Evolutionary conservation across 2,113 vertebrate genomes (phyloP), one percentile per base, ranked within the genome.

Genomic region (Amazona guildingii): DNA sequence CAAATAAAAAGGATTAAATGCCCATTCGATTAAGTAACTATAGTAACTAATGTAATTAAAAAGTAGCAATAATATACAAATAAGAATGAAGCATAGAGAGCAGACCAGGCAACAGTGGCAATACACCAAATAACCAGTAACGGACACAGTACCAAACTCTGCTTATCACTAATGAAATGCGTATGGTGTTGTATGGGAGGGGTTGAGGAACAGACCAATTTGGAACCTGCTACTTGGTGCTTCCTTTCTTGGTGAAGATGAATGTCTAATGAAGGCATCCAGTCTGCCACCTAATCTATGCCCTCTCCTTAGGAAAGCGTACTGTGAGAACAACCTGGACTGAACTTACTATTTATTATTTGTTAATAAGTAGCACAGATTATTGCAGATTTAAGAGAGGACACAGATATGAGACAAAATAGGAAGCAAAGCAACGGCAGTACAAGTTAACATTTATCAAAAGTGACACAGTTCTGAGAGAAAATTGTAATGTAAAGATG

Each of bases 311-410:
- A 52, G 61, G 49, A 81, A 54, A 74, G 35, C 41, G 44, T 37
- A 21, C 18, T 16, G 1, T 2, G 25, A 68, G 49, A 39, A 35
- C 16, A 90, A 37, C n/a, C 35, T 54, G 25, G 17, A 11, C 33
- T 73, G 55, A 84, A 37, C 8, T 37, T 51, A 23, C 8, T 61
- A 7, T 61, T 93, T 43, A 9, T 35, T 39, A 39, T 52, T 66
- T 1, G 0, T 20, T 70, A 54, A 63, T 3, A 41, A 17, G 29
- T 2, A 77, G 5, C 2, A 4, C 55, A 70, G 78, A 86, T 16
- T 19, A 52, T 18, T 68, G 27, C 18, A 18, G 8, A 6, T 16
- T 68, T 46, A 75, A 83, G 41, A 51, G 31, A 78, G 17, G 3
- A 51, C 21, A 86, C 7, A 52, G 19, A 35, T 17, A 41, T 1